Conservation (phyloP, 2,888 invertebrate species). For the Ennomos quercinarius region DNA sequence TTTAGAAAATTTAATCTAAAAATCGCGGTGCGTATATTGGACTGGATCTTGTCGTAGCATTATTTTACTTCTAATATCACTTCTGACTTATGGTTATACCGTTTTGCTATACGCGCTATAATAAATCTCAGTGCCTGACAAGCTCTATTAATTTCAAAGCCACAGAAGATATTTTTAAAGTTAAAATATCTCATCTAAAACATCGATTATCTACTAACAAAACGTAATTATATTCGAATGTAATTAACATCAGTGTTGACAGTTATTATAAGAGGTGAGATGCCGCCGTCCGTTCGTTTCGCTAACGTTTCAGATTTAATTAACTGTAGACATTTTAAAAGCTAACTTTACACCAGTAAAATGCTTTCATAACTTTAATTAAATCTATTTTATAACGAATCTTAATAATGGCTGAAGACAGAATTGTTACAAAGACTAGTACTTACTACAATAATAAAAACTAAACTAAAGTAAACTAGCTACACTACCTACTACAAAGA, state of each 20-base stretch:
- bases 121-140: too few relatives aligned
- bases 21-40: too few relatives aligned
- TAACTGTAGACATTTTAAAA: slow-evolving; percentile 23
- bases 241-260: slow-evolving; percentile 21
- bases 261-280: slow-evolving; percentile 26
- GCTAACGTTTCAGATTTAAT: slow-evolving; percentile 25
- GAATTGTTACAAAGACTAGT: too few relatives aligned
- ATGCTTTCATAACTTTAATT: slow-evolving; percentile 17
- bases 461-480: too few relatives aligned
- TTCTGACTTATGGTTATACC: too few relatives aligned
- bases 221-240: slow-evolving; percentile 13
- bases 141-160: too few relatives aligned
- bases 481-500: too few relatives aligned
- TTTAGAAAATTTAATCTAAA: too few relatives aligned
- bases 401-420: not conserved
- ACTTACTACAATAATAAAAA: too few relatives aligned
- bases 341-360: slow-evolving; percentile 19
- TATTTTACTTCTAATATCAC: too few relatives aligned
- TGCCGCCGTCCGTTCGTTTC: slow-evolving; percentile 6
- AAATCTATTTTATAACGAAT: slow-evolving; percentile 17
- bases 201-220: slow-evolving; percentile 17
- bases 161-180: not conserved
- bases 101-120: too few relatives aligned
- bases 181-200: not conserved
- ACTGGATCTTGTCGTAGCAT: too few relatives aligned